Base-by-base conservation (phyloP, 1,140 invertebrate genomes). In the Diabrotica undecimpunctata region DNA sequence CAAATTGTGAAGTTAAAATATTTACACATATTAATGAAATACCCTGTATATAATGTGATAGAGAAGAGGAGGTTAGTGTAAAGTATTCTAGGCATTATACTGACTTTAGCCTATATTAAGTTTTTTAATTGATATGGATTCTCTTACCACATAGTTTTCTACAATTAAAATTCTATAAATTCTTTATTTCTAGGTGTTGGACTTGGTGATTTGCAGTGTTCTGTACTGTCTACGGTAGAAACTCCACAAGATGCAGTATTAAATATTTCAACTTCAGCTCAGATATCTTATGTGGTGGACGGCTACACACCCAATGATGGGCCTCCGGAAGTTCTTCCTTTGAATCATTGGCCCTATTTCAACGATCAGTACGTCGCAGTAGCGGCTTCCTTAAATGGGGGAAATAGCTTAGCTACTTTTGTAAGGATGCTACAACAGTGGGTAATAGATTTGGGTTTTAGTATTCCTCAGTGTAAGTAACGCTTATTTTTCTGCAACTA, bases 231-330 rank as follows among this genome's bases (percentile, higher is more conserved):
- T 0, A 87, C 88, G n/a, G 72, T 93, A 13, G 85, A 88, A 73
- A 81, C 81, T 55, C 76, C 78, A 50, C 82, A 85, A 50, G 90
- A 92, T 81, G 87, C 89, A 70, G 88, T 94, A 36, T 76, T 96
- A 53, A 95, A 96, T 77, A 90, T 96, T 72, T 93, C 93, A 37
- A 96, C 94, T 10, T 95, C 92, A 36, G 90, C 91, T 38, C 94
- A 96, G 78, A 77, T 95, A 51, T 88, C 88, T 6, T 90, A 91
- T 75, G 82, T 91, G n/a, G 85, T 86, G 11, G 79, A 84, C 38
- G 71, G 75, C 39, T 78, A 74, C 64, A 36, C 66, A 41, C 74
- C 77, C 62, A 72, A 65, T 5, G 81, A 80, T 61, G 74, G 80
- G 50, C 76, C 79, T 8, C 77, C 77, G 7, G n/a, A 54, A 8